phyloP scores from a whole-genome alignment of 2,797 vertebrate genomes.

The Parotocinclus haroldoi region DNA sequence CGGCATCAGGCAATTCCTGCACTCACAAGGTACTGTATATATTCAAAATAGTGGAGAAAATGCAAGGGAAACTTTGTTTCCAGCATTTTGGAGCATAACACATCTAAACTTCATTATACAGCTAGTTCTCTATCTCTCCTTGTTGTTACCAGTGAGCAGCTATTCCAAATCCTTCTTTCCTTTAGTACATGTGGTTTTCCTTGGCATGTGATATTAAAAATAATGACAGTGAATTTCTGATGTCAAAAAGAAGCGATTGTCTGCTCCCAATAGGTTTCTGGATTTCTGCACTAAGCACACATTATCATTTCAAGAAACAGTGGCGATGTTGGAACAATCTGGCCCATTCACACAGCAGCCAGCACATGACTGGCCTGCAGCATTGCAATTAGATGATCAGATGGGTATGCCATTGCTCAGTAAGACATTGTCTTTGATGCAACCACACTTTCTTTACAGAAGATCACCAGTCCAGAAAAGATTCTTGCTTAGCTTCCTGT shows the following conservation, averaged over 20 bases:
- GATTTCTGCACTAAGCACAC: constrained; percentile 49
- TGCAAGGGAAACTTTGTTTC: too few species aligned
- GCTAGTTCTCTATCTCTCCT: too few species aligned
- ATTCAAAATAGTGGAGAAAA: too few species aligned
- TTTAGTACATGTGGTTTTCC: too few species aligned
- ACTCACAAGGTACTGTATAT: too few species aligned
- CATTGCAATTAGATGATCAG: constrained; percentile 72
- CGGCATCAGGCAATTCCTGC: too few species aligned
- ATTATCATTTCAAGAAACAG: constrained; percentile 59
- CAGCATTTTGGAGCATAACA: too few species aligned
- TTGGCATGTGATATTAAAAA: constrained; percentile 2
- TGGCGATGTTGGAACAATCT: constrained; percentile 65
- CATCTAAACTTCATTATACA: too few species aligned
- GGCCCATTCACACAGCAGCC: constrained; percentile 64
- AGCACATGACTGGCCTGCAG: constrained; percentile 70
- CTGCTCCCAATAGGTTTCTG: background rate
- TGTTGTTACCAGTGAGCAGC: background rate
- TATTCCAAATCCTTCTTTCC: too few species aligned
- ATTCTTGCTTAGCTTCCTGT: too few species aligned
- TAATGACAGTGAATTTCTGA: constrained; percentile 6
- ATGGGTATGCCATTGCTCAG: constrained; percentile 66
- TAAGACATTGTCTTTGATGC: constrained; percentile 69
- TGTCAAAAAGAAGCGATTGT: constrained; percentile 1
- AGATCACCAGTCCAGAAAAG: too few species aligned
- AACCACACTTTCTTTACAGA: constrained; percentile 5